Percentiles rank a stretch among this genome's conserved stretches.
phyloP scores from a whole-genome alignment of 2,797 vertebrate species.

The Sus cebifrons region DNA sequence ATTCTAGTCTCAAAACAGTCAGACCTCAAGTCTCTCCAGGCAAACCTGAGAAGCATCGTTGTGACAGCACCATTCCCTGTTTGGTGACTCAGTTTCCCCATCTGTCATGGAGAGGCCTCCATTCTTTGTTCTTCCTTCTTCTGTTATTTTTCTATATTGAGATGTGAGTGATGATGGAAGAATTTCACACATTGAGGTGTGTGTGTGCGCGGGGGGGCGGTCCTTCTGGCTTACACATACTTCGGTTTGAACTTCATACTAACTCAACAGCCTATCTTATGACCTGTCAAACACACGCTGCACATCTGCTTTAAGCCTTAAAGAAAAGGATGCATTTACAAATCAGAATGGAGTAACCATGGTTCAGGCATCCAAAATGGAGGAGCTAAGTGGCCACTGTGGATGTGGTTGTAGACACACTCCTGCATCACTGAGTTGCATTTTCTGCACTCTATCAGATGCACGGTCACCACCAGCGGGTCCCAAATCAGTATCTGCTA shows the following conservation, averaged over 20 bases:
- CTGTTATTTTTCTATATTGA: not conserved
- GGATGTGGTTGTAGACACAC: not conserved
- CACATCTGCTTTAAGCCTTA: not conserved
- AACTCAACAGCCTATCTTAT: not conserved
- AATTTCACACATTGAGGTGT: not conserved
- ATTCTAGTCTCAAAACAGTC: not conserved
- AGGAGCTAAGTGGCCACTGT: not conserved
- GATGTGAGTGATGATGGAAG: not conserved
- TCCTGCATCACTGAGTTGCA: not conserved
- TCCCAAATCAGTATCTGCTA: not conserved
- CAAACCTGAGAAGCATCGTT: not conserved
- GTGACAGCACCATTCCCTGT: not conserved
- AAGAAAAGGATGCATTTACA: not conserved
- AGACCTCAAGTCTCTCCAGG: not conserved
- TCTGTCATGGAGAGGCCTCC: not conserved
- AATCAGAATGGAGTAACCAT: too few relatives aligned
- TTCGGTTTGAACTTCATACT: not conserved
- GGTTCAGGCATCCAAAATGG: too few relatives aligned
- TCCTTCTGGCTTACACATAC: not conserved
- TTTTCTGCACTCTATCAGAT: not conserved
- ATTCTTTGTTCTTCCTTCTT: not conserved
- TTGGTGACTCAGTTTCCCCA: not conserved
- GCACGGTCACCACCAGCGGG: not conserved
- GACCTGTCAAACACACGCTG: not conserved
- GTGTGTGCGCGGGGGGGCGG: not conserved